phyloP scores from a whole-genome alignment of 2,888 invertebrate species.

The Eupithecia abbreviata region DNA sequence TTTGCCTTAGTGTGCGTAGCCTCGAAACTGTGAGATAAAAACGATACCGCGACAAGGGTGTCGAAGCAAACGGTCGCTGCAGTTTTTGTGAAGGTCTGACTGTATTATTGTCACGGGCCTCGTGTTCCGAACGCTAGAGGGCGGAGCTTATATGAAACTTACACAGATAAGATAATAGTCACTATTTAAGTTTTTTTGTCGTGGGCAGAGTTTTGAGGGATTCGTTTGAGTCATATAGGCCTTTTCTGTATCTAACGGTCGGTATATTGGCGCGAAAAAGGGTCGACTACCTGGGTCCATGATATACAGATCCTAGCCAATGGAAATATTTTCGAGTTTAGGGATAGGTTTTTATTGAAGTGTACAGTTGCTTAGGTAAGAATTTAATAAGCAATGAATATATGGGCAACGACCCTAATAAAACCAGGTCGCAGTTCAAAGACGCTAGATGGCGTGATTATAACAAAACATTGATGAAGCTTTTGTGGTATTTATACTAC shows the following conservation, averaged over 20 bases:
- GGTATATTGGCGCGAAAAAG: not conserved
- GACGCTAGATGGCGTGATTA: not conserved
- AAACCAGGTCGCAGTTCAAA: not conserved
- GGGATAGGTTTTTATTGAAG: not conserved
- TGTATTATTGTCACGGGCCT: slow-evolving; percentile 24
- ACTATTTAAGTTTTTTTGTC: not conserved
- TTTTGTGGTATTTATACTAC: not conserved
- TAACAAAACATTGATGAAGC: not conserved
- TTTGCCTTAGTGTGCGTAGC: not conserved
- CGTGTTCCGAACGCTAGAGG: slow-evolving; percentile 16
- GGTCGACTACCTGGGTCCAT: slow-evolving; percentile 21
- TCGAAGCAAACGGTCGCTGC: not conserved
- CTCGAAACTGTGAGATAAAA: not conserved
- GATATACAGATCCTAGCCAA: slow-evolving; percentile 18
- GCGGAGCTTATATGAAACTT: slow-evolving; percentile 16
- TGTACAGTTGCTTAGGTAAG: slow-evolving; percentile 17
- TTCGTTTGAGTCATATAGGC: not conserved
- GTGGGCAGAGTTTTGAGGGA: slow-evolving; percentile 1
- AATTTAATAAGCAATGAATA: not conserved
- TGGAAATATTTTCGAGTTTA: slow-evolving; percentile 9
- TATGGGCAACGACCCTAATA: slow-evolving; percentile 12
- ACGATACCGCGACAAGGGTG: not conserved
- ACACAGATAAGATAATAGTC: not conserved
- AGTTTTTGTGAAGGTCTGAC: slow-evolving; percentile 21
- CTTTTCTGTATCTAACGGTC: slow-evolving; percentile 2